Evolutionary conservation across 2,113 vertebrate genomes (phyloP).

Genomic region (Cygnus atratus): DNA sequence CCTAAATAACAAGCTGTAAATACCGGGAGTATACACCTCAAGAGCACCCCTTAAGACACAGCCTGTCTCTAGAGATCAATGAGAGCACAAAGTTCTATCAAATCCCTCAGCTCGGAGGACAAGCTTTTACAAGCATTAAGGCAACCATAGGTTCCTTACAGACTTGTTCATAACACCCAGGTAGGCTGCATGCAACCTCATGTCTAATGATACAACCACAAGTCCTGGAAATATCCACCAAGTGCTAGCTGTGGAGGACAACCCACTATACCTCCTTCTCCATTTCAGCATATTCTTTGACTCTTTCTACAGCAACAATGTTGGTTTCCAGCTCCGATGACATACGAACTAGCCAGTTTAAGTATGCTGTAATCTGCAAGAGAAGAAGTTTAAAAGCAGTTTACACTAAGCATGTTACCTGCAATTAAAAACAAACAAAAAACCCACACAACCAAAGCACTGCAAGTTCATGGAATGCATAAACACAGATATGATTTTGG

Average conservation of each 20-base stretch:
- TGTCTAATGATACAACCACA: not conserved
- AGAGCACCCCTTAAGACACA: not conserved
- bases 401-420: not conserved
- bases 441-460: not conserved
- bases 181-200: not conserved
- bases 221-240: not conserved
- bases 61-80: not conserved
- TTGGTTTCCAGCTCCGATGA: constrained; percentile 95
- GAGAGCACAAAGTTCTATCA: not conserved
- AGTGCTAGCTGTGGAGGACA: not conserved
- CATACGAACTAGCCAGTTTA: constrained; percentile 98
- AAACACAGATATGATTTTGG: not conserved
- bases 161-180: not conserved
- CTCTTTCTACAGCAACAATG: constrained; percentile 94
- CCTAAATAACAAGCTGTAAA: not conserved
- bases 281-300: constrained; percentile 89
- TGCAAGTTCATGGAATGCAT: not conserved
- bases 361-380: constrained; percentile 86
- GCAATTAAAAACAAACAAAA: not conserved
- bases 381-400: not conserved
- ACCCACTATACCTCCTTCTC: constrained; percentile 86
- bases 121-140: not conserved
- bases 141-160: not conserved
- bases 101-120: not conserved
- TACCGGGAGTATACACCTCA: rapidly evolving